Evolutionary conservation across 2,888 invertebrate species (phyloP), one percentile per base, ranked within the genome.

Genomic region (Autographa gamma): DNA sequence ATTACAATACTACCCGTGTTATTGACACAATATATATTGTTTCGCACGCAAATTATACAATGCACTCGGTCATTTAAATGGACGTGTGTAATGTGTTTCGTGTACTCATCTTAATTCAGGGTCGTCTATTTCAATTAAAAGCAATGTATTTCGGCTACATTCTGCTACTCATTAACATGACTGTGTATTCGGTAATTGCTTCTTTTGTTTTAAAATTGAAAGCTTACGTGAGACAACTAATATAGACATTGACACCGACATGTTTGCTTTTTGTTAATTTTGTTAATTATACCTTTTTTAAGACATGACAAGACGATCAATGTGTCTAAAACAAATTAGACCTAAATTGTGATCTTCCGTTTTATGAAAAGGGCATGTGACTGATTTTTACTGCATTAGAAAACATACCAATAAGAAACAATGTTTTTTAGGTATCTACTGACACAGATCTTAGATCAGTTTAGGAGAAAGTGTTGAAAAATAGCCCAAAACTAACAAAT

Each of bases 31-130:
- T 65, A 67, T 71, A 69, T 74, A 63, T 68, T 65, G 63, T 70
- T 82, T 73, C 77, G 19, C 71, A 66, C 48, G 70, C 52, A n/a
- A 71, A 73, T 68, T 73, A 64, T 75, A 72, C 69, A 75, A 71
- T 72, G 64, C 75, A 74, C 9, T 74, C 59, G 54, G 34, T 60
- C 62, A 77, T 68, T 68, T 78, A 41, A 76, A 76, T 77, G 61
- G 34, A 32, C 56, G 60, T 59, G 38, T 63, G n/a, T 60, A n/a
- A 65, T 48, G 13, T 11, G 43, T 64, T 66, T 58, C 41, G 25
- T 31, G 43, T 38, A 48, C 34, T 48, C 48, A 43, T 43, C n/a
- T 31, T 14, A 48, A 60, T 59, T 77, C 67, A 67, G 62, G 66
- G 62, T 64, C 76, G 67, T 62, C 32, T 56, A 52, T 14, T 54